phyloP scores from a whole-genome alignment of 2,888 invertebrate species.

The Ellobium chinense region DNA sequence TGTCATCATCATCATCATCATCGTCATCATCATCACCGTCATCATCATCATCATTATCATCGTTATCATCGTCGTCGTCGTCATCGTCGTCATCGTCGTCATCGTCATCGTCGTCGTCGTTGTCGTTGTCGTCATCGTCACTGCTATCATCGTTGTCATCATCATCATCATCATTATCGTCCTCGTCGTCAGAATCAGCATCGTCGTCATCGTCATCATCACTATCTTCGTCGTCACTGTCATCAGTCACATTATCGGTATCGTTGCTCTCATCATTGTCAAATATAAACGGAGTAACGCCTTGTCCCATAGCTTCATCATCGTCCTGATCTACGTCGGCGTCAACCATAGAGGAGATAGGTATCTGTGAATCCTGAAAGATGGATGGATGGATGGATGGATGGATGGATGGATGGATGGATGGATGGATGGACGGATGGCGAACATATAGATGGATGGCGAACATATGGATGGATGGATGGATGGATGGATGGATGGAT shows the following conservation, averaged over 20 bases:
- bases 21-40: not conserved
- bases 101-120: not conserved
- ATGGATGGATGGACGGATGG: too few species aligned
- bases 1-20: not conserved
- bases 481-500: too few species aligned
- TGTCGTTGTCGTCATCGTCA: not conserved
- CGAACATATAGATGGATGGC: too few species aligned
- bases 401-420: too few species aligned
- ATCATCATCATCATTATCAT: not conserved
- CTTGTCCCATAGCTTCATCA: too few species aligned
- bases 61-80: not conserved
- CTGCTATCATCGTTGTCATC: constrained; percentile 15
- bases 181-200: not conserved
- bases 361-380: too few species aligned
- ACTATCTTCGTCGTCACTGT: not conserved
- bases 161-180: constrained; percentile 28
- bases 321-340: too few species aligned
- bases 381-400: too few species aligned
- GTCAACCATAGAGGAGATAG: too few species aligned
- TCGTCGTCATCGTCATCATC: constrained; percentile 10
- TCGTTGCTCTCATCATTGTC: constrained; percentile 11
- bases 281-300: too few species aligned
- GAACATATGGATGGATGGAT: too few species aligned
- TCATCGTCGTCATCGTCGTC: not conserved
- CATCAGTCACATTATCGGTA: not conserved